Conservation (phyloP, 2,113 vertebrate genomes). For the Albula glossodonta region DNA sequence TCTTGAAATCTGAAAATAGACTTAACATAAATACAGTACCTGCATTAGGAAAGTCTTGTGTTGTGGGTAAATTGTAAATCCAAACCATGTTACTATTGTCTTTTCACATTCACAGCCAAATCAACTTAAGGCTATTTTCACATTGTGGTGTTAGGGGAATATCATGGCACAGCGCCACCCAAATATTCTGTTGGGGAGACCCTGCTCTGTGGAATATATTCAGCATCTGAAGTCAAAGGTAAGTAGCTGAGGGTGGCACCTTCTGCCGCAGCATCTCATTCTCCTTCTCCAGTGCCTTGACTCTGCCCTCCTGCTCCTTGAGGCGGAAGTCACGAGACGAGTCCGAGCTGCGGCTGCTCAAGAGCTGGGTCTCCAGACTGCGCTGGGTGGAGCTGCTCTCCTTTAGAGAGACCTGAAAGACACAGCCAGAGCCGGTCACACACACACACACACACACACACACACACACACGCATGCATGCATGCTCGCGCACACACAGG, state of each 20-base stretch:
- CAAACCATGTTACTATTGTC: too few relatives aligned
- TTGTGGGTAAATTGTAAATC: too few relatives aligned
- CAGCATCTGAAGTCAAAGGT: neutral
- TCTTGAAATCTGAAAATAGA: too few relatives aligned
- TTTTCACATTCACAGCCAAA: too few relatives aligned
- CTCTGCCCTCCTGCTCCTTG: constrained; percentile 84
- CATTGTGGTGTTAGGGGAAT: too few relatives aligned
- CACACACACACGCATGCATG: neutral
- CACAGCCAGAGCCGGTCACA: neutral
- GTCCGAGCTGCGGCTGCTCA: constrained; percentile 64
- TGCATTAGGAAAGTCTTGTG: too few relatives aligned
- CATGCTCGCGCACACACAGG: neutral
- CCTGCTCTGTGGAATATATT: neutral
- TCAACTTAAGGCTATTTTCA: too few relatives aligned
- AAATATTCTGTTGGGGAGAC: too few relatives aligned
- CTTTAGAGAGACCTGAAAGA: constrained; percentile 75
- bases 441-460: constrained; percentile 1
- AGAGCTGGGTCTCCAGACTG: constrained; percentile 77
- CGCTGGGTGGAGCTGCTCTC: constrained; percentile 70
- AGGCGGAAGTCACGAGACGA: constrained; percentile 79
- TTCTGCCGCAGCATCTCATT: constrained; percentile 84
- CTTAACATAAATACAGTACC: too few relatives aligned
- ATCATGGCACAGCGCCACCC: too few relatives aligned
- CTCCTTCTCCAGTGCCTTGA: constrained; percentile 84
- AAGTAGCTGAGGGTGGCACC: constrained; percentile 57